A percentile compares a stretch with the other conserved stretches of the same genome.
These are phyloP conservation scores for Hyposoter dolosus DNA, from an alignment of 2,888 invertebrate species.

Conservation along the genomic window DNA sequence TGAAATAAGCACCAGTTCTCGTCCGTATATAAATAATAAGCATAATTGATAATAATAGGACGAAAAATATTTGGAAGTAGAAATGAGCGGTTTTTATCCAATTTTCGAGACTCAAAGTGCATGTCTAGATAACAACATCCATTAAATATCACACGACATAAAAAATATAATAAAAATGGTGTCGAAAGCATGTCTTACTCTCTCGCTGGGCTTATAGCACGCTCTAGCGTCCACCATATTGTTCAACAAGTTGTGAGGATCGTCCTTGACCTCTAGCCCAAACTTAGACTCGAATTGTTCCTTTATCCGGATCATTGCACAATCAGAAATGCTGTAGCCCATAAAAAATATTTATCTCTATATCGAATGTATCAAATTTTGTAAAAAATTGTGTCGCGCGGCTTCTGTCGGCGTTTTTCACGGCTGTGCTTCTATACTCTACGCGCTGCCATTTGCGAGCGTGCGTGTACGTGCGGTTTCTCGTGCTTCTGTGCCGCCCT, in stretches of 20 bases:
- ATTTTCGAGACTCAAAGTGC: slow-evolving; percentile 31
- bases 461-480: slow-evolving; percentile 17
- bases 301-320: slow-evolving; percentile 77
- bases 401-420: slow-evolving; percentile 29
- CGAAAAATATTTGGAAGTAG: background rate
- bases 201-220: slow-evolving; percentile 84
- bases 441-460: background rate
- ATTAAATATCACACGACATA: slow-evolving; percentile 43
- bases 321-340: slow-evolving; percentile 67
- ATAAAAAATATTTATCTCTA: slow-evolving; percentile 55
- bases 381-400: background rate
- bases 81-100: slow-evolving; percentile 7
- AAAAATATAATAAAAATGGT: slow-evolving; percentile 47
- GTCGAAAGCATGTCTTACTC: slow-evolving; percentile 79
- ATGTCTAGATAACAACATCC: slow-evolving; percentile 47
- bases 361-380: slow-evolving; percentile 1
- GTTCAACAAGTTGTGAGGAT: slow-evolving; percentile 81
- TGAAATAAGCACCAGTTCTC: no score
- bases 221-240: slow-evolving; percentile 84
- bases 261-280: slow-evolving; percentile 78
- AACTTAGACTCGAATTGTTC: slow-evolving; percentile 78
- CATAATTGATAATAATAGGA: slow-evolving; percentile 44
- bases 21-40: slow-evolving; percentile 26
- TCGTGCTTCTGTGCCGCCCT: slow-evolving; percentile 2
- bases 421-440: slow-evolving; percentile 26